Percentiles rank a stretch among this genome's conserved stretches.
These are phyloP conservation scores for Geotrupes spiniger DNA, from an alignment of 2,888 invertebrate genomes.

Conservation along the genomic window DNA sequence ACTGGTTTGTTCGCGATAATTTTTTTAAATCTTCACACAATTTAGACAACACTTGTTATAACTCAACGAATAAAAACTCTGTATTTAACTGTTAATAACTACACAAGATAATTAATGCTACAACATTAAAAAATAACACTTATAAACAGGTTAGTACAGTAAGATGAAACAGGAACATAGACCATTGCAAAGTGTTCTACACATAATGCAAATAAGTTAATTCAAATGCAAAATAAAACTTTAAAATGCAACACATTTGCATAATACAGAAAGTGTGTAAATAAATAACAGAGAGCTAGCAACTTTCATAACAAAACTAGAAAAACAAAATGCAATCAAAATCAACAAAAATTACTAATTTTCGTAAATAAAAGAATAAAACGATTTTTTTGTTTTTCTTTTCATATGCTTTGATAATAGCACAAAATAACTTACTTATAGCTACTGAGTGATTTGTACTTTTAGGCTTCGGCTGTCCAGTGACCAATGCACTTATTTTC, in stretches of 20 bases:
- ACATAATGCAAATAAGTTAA: background rate
- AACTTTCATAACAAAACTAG: too few relatives aligned
- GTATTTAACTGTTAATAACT: background rate
- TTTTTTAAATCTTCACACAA: too few relatives aligned
- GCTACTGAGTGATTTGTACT: slow-evolving; percentile 32
- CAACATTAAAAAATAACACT: background rate
- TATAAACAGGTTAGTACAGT: background rate
- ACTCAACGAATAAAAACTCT: background rate
- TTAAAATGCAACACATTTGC: background rate
- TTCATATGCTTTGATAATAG: too few relatives aligned
- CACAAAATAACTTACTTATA: slow-evolving; percentile 32
- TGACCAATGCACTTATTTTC: slow-evolving; percentile 78
- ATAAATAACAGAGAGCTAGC: too few relatives aligned
- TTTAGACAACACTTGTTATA: background rate
- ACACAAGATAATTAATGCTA: background rate
- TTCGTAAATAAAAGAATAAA: too few relatives aligned
- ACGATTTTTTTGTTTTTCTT: too few relatives aligned
- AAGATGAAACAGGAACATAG: background rate
- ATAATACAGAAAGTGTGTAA: too few relatives aligned
- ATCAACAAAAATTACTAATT: too few relatives aligned
- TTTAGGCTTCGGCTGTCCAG: slow-evolving; percentile 76
- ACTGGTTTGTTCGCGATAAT: background rate
- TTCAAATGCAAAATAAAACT: background rate
- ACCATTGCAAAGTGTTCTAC: background rate
- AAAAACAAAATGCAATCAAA: too few relatives aligned